Evolutionary conservation across 2,888 invertebrate species (phyloP).

Genomic region (Cantharis flavilabris): DNA sequence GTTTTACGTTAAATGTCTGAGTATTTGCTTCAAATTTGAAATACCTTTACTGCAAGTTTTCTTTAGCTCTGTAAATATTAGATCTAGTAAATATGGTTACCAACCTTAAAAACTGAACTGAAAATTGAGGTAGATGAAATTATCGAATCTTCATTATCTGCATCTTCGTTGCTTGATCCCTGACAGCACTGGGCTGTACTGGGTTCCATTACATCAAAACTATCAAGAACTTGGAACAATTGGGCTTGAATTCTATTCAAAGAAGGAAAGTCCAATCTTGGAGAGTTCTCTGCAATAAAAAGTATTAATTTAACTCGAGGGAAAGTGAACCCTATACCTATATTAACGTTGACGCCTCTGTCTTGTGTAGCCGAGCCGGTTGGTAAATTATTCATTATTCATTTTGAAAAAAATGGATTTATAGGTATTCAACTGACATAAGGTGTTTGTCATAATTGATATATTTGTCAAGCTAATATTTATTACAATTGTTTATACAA

Average conservation of each 20-base stretch:
- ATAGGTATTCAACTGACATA: neutral
- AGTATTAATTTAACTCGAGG: neutral
- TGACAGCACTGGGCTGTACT: conserved; percentile 18
- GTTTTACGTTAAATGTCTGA: no score
- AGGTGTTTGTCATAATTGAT: neutral
- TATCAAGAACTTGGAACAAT: conserved; percentile 36
- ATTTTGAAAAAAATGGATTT: neutral
- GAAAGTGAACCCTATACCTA: neutral
- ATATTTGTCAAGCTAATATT: neutral
- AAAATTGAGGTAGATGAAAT: conserved; percentile 19
- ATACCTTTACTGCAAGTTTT: neutral
- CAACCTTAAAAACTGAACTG: conserved; percentile 19
- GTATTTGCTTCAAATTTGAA: neutral
- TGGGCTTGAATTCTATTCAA: conserved; percentile 33
- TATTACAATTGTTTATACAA: neutral
- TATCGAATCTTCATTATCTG: conserved; percentile 36
- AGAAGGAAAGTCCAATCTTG: conserved; percentile 10
- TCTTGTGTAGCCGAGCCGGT: neutral
- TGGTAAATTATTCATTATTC: neutral
- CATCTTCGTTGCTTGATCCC: conserved; percentile 24
- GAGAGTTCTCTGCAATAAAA: neutral
- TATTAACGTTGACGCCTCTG: conserved; percentile 19
- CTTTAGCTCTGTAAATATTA: neutral
- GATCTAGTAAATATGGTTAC: no score
- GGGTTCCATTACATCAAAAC: conserved; percentile 38